These are phyloP conservation scores for Balearica regulorum DNA, from an alignment of 2,797 vertebrate species.

Conservation along the genomic window DNA sequence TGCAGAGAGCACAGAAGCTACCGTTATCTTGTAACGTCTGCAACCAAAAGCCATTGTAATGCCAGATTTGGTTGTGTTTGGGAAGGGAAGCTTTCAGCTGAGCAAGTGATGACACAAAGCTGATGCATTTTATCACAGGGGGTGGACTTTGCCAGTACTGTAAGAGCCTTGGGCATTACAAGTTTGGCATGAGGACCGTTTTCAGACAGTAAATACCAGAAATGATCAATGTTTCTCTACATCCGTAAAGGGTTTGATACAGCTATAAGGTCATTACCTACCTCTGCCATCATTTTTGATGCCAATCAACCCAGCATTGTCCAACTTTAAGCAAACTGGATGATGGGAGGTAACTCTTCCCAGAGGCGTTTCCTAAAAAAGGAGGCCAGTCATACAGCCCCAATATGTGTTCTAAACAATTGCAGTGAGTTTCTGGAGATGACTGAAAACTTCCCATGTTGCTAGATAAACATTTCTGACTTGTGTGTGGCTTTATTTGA, in stretches of 20 bases:
- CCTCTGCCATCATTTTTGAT: not conserved
- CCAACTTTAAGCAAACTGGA: fast-evolving
- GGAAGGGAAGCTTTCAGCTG: not conserved
- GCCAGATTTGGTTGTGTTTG: not conserved
- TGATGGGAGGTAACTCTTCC: not conserved
- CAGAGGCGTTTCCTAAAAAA: not conserved
- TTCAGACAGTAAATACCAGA: not conserved
- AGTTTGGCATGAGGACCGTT: not conserved
- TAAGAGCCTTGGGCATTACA: not conserved
- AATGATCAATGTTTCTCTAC: not conserved
- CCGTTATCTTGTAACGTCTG: not conserved
- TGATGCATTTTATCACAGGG: not conserved
- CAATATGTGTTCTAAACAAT: not conserved
- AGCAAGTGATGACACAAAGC: not conserved
- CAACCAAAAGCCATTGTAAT: not conserved
- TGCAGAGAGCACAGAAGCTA: not conserved
- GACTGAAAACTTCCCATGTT: not conserved
- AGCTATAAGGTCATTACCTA: fast-evolving
- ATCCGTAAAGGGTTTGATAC: not conserved
- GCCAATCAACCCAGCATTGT: not conserved
- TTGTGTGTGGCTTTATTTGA: not conserved
- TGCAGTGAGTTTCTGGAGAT: not conserved
- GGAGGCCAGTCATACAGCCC: fast-evolving
- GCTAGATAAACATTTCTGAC: not conserved
- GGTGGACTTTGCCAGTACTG: not conserved